These are phyloP conservation scores for Esox lucius DNA, from an alignment of 2,797 vertebrate species.

Conservation along the genomic window DNA sequence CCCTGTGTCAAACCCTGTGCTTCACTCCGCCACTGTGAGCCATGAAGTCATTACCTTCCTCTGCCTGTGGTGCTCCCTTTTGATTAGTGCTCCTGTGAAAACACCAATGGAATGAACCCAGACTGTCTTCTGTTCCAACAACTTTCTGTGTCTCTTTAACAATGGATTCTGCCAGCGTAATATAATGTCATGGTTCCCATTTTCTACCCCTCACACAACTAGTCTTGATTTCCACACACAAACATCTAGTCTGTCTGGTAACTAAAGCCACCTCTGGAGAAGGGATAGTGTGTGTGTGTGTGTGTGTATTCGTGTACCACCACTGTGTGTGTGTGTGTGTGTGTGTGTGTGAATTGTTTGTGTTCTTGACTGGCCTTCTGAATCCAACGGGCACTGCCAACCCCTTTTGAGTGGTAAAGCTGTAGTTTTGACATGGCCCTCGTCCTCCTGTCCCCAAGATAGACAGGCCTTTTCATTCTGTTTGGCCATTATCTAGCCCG, in stretches of 20 bases:
- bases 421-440: conserved; percentile 74
- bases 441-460: conserved; percentile 55
- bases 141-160: conserved; percentile 44
- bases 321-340: conserved; percentile 6
- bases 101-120: conserved; percentile 56
- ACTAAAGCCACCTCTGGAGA: conserved; percentile 9
- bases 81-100: conserved; percentile 45
- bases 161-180: conserved; percentile 34
- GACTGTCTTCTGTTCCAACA: conserved; percentile 49
- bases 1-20: conserved; percentile 4
- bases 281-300: conserved; percentile 4
- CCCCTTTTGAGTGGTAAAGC: conserved; percentile 71
- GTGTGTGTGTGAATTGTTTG: neutral
- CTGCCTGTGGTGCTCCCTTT: neutral
- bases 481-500: conserved; percentile 74
- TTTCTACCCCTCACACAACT: conserved; percentile 7
- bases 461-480: conserved; percentile 73
- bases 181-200: conserved; percentile 30
- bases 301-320: neutral
- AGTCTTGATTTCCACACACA: conserved; percentile 29
- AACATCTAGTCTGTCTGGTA: neutral
- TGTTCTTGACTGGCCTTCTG: conserved; percentile 12
- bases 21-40: neutral
- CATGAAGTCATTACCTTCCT: neutral
- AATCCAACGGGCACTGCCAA: conserved; percentile 51